Percentiles rank a stretch among this genome's conserved stretches.
Evolutionary conservation across 2,797 vertebrate genomes (phyloP).

Genomic region (Rhodeus uyekii): DNA sequence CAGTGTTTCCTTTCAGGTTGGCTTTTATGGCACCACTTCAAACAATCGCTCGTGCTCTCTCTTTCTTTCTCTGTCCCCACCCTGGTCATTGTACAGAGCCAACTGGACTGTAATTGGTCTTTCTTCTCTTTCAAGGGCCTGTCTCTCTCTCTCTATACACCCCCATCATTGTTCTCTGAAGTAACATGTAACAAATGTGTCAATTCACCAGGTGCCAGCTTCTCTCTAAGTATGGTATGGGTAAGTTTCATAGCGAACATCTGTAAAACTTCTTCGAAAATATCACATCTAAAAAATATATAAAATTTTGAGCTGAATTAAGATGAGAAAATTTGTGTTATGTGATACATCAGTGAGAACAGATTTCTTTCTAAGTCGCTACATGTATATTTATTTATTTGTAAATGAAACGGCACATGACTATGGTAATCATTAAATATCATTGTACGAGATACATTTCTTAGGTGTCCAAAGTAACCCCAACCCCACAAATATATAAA

Average conservation of each 20-base stretch:
- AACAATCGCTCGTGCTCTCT: conserved; percentile 73
- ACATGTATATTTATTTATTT: no score
- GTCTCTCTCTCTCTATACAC: conserved; percentile 55
- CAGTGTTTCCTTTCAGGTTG: conserved; percentile 81
- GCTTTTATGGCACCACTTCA: conserved; percentile 85
- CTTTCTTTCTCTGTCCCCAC: conserved; percentile 66
- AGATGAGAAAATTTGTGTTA: not conserved
- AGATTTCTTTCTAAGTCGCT: no score
- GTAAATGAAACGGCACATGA: not conserved
- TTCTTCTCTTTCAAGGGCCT: conserved; percentile 72
- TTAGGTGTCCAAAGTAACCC: not conserved
- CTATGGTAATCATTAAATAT: not conserved
- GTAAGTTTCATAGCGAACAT: not conserved
- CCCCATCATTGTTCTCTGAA: conserved; percentile 64
- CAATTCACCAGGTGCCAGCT: conserved; percentile 37
- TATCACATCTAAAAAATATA: not conserved
- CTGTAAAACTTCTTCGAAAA: not conserved
- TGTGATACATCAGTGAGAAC: not conserved
- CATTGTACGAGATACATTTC: not conserved
- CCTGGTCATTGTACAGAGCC: conserved; percentile 75
- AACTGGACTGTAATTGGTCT: conserved; percentile 81
- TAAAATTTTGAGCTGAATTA: not conserved
- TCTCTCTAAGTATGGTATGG: not conserved
- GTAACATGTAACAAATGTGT: conserved; percentile 41
- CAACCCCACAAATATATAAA: no score